phyloP scores from a whole-genome alignment of 2,797 vertebrate species.

The Gorsachius magnificus region DNA sequence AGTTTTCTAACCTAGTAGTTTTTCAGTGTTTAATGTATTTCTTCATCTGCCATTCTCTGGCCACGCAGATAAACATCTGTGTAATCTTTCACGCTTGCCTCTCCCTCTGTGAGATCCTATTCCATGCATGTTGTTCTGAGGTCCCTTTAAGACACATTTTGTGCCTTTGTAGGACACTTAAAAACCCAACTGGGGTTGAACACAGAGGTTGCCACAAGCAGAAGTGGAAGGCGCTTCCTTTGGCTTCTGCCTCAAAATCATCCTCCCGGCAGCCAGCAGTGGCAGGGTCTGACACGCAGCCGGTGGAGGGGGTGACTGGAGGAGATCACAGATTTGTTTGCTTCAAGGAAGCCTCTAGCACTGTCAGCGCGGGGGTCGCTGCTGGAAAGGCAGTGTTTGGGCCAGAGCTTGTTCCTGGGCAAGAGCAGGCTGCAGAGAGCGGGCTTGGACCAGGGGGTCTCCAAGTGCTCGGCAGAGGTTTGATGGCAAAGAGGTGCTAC shows the following conservation, averaged over 20 bases:
- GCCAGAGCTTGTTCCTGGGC: not conserved
- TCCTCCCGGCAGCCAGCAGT: not conserved
- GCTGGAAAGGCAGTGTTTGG: not conserved
- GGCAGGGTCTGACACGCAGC: too few species aligned
- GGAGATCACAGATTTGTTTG: rapidly evolving
- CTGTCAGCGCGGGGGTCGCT: rapidly evolving
- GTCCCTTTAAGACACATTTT: not conserved
- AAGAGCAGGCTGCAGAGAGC: not conserved
- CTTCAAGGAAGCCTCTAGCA: not conserved
- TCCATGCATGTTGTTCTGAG: not conserved
- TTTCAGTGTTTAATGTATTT: not conserved
- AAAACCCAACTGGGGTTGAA: not conserved
- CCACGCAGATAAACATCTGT: not conserved
- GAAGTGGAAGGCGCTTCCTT: not conserved
- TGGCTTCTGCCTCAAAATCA: not conserved
- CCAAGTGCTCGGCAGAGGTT: not conserved
- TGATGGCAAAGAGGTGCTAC: not conserved
- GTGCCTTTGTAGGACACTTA: not conserved
- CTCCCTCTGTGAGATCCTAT: not conserved
- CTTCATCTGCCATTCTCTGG: not conserved
- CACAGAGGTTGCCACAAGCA: not conserved
- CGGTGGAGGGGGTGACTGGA: rapidly evolving
- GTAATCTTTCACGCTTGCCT: not conserved
- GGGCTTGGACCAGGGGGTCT: not conserved
- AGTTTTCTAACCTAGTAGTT: not conserved